Percentiles rank a stretch among this genome's conserved stretches.
phyloP scores from a whole-genome alignment of 2,113 vertebrate genomes.

The Haliaeetus leucogaster region DNA sequence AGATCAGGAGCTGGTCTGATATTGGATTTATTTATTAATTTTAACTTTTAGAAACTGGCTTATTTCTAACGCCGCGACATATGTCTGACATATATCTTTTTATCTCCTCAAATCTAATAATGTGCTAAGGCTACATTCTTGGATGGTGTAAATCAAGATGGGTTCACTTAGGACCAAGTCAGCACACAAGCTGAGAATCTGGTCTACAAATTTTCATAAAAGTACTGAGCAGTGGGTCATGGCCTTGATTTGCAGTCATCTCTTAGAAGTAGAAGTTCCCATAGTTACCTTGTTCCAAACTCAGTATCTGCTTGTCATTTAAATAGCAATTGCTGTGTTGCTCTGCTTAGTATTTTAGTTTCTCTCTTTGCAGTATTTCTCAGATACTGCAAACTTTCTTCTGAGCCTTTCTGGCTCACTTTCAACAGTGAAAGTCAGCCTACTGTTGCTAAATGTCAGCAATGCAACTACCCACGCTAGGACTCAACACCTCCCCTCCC shows the following conservation, averaged over 20 bases:
- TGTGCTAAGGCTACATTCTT: neutral
- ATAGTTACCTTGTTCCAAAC: neutral
- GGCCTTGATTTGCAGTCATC: neutral
- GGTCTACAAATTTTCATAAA: neutral
- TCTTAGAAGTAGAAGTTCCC: neutral
- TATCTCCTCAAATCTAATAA: neutral
- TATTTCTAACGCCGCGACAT: neutral
- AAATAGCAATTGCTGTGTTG: neutral
- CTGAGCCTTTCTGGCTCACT: conserved; percentile 35
- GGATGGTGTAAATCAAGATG: neutral
- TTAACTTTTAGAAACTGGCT: neutral
- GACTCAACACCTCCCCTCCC: conserved; percentile 57
- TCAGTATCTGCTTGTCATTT: neutral
- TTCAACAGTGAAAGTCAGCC: conserved; percentile 48
- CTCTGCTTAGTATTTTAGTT: conserved; percentile 25
- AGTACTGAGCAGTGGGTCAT: neutral
- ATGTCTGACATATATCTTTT: neutral
- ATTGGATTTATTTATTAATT: neutral
- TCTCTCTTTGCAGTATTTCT: conserved; percentile 2
- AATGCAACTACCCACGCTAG: conserved; percentile 12
- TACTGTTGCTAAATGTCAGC: conserved; percentile 60
- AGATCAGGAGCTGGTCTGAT: neutral
- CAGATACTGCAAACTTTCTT: conserved; percentile 26
- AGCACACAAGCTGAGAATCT: neutral
- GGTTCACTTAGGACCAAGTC: neutral